phyloP scores from a whole-genome alignment of 2,113 vertebrate genomes.

The Triplophysa dalaica region DNA sequence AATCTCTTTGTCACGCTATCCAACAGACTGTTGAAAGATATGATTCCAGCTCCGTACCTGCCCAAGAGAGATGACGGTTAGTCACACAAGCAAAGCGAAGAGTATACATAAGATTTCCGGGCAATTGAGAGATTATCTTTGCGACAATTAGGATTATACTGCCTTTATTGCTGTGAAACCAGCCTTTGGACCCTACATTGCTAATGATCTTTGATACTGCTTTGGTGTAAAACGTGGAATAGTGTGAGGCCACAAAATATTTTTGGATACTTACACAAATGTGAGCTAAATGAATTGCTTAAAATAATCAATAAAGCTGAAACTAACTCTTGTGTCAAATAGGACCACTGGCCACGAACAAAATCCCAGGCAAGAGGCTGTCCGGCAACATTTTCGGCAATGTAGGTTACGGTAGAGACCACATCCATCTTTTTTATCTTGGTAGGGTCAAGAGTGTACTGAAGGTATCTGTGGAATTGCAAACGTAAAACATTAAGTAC shows the following conservation, averaged over 20 bases:
- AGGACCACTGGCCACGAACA: slow-evolving; percentile 78
- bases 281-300: no score
- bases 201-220: slow-evolving; percentile 21
- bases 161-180: slow-evolving; percentile 21
- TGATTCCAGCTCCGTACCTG: slow-evolving; percentile 66
- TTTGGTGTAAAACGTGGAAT: slow-evolving; percentile 2
- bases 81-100: neutral
- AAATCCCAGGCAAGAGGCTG: slow-evolving; percentile 91
- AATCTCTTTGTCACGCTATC: slow-evolving; percentile 78
- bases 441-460: slow-evolving; percentile 77
- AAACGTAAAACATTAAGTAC: neutral
- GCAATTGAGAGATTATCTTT: slow-evolving; percentile 14
- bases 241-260: neutral
- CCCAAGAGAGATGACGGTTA: slow-evolving; percentile 33
- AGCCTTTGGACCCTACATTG: slow-evolving; percentile 41
- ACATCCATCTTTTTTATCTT: slow-evolving; percentile 84
- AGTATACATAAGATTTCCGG: slow-evolving; percentile 24
- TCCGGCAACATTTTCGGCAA: slow-evolving; percentile 79
- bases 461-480: slow-evolving; percentile 79
- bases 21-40: slow-evolving; percentile 78
- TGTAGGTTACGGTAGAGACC: slow-evolving; percentile 73
- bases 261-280: no score
- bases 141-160: neutral
- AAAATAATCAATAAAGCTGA: neutral
- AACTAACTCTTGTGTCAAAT: slow-evolving; percentile 77